phyloP scores from a whole-genome alignment of 2,888 invertebrate genomes.

The Bibio marci region DNA sequence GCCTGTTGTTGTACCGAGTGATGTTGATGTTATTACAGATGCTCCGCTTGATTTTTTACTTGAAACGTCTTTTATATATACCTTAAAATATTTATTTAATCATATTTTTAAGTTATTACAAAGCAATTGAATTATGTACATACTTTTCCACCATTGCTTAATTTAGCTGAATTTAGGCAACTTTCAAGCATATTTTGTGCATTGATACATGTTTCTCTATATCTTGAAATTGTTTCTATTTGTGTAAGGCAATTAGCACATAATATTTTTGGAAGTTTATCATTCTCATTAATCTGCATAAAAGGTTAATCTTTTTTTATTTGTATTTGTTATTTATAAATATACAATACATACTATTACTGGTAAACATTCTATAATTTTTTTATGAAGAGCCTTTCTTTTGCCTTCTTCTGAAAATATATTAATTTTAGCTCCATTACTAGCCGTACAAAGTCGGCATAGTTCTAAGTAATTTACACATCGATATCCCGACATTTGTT shows the following conservation, averaged over 20 bases:
- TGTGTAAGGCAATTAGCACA: slow-evolving; percentile 44
- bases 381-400: slow-evolving; percentile 42
- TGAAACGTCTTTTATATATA: slow-evolving; percentile 38
- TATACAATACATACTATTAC: slow-evolving; percentile 33
- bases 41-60: slow-evolving; percentile 13
- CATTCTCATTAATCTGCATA: slow-evolving; percentile 42
- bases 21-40: slow-evolving; percentile 14
- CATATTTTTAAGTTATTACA: background rate
- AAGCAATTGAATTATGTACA: slow-evolving; percentile 1
- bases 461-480: slow-evolving; percentile 54
- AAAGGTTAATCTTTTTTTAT: slow-evolving; percentile 1
- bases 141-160: slow-evolving; percentile 42
- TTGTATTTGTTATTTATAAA: background rate
- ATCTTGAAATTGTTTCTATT: slow-evolving; percentile 41
- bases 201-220: slow-evolving; percentile 43
- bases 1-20: slow-evolving; percentile 3
- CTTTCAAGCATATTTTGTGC: slow-evolving; percentile 49
- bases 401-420: slow-evolving; percentile 49
- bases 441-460: slow-evolving; percentile 49
- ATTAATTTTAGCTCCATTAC: slow-evolving; percentile 44
- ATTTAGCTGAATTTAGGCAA: slow-evolving; percentile 45
- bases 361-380: slow-evolving; percentile 46
- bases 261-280: slow-evolving; percentile 49
- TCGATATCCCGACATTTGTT: slow-evolving; percentile 49
- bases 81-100: slow-evolving; percentile 17